Evolutionary conservation across 2,888 invertebrate species (phyloP).

Genomic region (Lasioglossum zephyrum): DNA sequence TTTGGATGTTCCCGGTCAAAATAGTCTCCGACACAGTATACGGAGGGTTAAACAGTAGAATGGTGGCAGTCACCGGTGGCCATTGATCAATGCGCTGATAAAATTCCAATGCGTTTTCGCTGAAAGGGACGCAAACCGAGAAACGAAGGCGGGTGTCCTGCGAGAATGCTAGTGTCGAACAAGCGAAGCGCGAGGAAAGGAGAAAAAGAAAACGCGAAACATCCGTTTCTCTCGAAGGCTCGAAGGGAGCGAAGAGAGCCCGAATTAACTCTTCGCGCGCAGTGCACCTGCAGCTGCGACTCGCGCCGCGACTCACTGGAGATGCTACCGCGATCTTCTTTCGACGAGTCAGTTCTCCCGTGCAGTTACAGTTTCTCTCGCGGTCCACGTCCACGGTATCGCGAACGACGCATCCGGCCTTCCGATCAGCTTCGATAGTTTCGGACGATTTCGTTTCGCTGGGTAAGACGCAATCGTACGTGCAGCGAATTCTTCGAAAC

Average conservation of each 20-base stretch:
- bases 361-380: not conserved
- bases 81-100: too few relatives aligned
- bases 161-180: constrained; percentile 20
- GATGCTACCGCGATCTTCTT: constrained; percentile 16
- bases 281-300: constrained; percentile 71
- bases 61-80: too few relatives aligned
- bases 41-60: too few relatives aligned
- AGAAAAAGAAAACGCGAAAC: constrained; percentile 40
- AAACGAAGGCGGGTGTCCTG: not conserved
- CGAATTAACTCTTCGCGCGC: constrained; percentile 75
- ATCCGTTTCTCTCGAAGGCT: constrained; percentile 27
- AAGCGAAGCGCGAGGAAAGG: constrained; percentile 25
- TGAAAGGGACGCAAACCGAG: not conserved
- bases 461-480: not conserved
- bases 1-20: too few relatives aligned
- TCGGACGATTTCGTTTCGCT: not conserved
- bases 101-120: not conserved
- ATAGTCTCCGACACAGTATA: too few relatives aligned
- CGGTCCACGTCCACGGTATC: not conserved
- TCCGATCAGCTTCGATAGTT: not conserved
- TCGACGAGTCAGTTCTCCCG: not conserved
- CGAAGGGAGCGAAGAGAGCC: constrained; percentile 67
- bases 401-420: not conserved
- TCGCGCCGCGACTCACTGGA: constrained; percentile 52
- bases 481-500: not conserved